Conservation (phyloP, 2,113 vertebrate genomes). For the Tachycineta bicolor region DNA sequence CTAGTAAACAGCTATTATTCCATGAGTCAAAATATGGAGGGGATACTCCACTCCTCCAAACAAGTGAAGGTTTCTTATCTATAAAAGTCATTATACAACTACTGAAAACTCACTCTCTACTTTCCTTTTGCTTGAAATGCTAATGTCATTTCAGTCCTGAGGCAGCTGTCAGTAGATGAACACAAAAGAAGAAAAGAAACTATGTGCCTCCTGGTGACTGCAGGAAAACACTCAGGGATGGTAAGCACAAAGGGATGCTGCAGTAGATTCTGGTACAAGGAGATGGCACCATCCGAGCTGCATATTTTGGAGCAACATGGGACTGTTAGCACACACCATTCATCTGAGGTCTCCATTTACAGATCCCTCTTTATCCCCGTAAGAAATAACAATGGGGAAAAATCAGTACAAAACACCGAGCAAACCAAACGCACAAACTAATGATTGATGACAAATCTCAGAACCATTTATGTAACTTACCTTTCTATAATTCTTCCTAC, state of each 20-base stretch:
- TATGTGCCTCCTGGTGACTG: not conserved
- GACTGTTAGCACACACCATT: not conserved
- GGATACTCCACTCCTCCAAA: not conserved
- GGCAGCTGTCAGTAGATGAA: not conserved
- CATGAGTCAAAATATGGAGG: not conserved
- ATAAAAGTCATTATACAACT: not conserved
- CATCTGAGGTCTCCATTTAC: not conserved
- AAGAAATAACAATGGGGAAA: not conserved
- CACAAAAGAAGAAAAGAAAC: not conserved
- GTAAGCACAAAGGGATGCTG: not conserved
- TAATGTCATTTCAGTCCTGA: not conserved
- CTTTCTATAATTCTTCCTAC: not conserved
- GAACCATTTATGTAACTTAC: not conserved
- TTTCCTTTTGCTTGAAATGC: not conserved
- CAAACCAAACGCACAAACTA: not conserved
- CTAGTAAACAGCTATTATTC: not conserved
- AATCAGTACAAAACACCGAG: not conserved
- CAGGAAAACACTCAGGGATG: not conserved
- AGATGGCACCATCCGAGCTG: not conserved
- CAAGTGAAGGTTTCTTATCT: not conserved
- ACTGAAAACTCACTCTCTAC: not conserved
- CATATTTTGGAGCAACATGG: not conserved
- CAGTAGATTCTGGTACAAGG: not conserved
- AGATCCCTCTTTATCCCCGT: not conserved
- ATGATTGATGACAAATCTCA: not conserved